These are phyloP conservation scores for Scrobipalpa atriplicella DNA, from an alignment of 2,888 invertebrate genomes.

Conservation along the genomic window DNA sequence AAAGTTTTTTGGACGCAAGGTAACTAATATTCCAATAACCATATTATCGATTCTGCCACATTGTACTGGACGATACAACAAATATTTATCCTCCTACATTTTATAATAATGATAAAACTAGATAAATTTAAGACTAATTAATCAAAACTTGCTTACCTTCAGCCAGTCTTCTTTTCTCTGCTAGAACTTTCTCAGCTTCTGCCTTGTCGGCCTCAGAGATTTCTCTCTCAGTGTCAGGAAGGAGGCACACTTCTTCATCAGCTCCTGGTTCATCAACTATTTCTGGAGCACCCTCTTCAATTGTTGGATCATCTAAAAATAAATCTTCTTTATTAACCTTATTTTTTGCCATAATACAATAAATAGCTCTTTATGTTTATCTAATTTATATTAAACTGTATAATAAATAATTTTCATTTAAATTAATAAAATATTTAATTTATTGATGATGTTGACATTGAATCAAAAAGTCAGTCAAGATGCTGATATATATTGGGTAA, in stretches of 20 bases:
- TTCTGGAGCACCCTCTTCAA: conserved; percentile 54
- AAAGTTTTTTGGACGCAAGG: too few relatives aligned
- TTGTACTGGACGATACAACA: too few relatives aligned
- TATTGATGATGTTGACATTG: too few relatives aligned
- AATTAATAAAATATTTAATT: too few relatives aligned
- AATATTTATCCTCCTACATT: too few relatives aligned
- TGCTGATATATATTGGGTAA: too few relatives aligned
- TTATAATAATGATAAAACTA: neutral
- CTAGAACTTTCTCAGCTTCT: conserved; percentile 77
- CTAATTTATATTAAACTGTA: too few relatives aligned
- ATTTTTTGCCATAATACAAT: neutral
- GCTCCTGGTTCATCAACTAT: conserved; percentile 83
- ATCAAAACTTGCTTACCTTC: conserved; percentile 49
- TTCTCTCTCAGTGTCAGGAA: conserved; percentile 86
- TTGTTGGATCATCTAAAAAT: conserved; percentile 39
- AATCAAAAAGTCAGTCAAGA: too few relatives aligned
- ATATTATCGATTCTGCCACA: too few relatives aligned
- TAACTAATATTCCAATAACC: too few relatives aligned
- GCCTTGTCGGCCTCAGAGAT: conserved; percentile 87
- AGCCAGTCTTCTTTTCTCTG: conserved; percentile 71
- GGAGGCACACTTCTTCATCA: conserved; percentile 86
- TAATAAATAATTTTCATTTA: too few relatives aligned
- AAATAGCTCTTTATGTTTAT: neutral
- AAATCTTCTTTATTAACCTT: neutral
- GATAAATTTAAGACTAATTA: neutral